Evolutionary conservation across 1,140 invertebrate species (phyloP).

Genomic region (Frieseomelitta varia): DNA sequence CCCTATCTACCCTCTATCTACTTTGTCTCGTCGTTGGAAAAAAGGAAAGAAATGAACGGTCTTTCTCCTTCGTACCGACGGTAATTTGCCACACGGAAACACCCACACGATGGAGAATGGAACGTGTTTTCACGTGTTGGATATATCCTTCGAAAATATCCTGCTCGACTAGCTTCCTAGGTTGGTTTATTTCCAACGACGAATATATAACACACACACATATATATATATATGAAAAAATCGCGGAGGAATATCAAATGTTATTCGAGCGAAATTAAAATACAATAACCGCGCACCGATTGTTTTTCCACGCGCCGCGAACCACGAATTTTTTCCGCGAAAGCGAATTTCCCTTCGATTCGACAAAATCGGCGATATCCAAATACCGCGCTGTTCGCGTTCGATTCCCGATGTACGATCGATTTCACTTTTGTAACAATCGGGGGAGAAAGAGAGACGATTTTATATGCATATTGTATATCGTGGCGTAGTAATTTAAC

Average conservation of each 20-base stretch:
- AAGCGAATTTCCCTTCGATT: conserved; percentile 38
- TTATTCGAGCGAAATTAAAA: conserved; percentile 4
- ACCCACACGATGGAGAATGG: too few species aligned
- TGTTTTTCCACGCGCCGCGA: conserved; percentile 11
- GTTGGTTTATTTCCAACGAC: not conserved
- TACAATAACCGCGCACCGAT: not conserved
- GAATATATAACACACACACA: not conserved
- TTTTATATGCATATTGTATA: too few species aligned
- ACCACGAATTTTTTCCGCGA: conserved; percentile 22
- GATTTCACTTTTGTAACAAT: conserved; percentile 16
- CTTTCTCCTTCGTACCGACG: not conserved
- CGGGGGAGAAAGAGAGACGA: not conserved
- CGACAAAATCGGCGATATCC: not conserved
- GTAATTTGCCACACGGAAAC: conserved; percentile 27
- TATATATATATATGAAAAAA: not conserved
- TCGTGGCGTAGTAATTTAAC: not conserved
- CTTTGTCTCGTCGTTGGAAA: not conserved
- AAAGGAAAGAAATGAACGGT: not conserved
- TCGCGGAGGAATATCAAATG: not conserved
- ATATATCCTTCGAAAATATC: not conserved
- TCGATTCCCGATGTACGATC: not conserved
- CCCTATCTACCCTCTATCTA: conserved; percentile 27
- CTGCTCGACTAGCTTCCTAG: not conserved
- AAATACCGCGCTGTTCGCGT: not conserved
- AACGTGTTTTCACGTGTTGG: not conserved